Percentiles rank a stretch among this genome's conserved stretches.
Conservation (phyloP, 1,140 invertebrate species). For the Panagrolaimus sp. region DNA sequence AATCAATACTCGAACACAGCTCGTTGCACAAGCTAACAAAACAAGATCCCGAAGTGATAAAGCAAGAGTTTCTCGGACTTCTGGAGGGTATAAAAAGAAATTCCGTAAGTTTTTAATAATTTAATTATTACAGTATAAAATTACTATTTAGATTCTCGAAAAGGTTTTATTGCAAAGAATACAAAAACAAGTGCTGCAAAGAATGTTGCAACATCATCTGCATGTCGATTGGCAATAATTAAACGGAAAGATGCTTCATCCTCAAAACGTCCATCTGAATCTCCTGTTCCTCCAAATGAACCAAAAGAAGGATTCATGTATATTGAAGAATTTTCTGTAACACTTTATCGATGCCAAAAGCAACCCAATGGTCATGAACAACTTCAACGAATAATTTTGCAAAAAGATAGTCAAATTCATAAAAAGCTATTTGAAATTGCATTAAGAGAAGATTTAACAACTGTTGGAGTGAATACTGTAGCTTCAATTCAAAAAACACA, state of each 20-base stretch:
- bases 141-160: neutral
- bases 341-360: neutral
- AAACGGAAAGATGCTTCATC: too few species aligned
- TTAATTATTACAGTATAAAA: neutral
- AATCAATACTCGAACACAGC: neutral
- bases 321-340: conserved; percentile 10
- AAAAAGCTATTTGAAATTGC: neutral
- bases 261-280: too few species aligned
- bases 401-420: neutral
- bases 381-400: neutral
- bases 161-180: neutral
- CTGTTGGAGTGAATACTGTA: neutral
- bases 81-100: neutral
- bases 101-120: conserved; percentile 1
- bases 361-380: neutral
- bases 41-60: neutral
- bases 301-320: neutral
- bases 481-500: neutral
- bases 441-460: neutral
- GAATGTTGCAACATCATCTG: too few species aligned
- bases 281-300: too few species aligned
- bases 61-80: neutral
- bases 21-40: neutral
- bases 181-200: too few species aligned
- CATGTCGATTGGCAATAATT: too few species aligned